These are phyloP conservation scores for Cataglyphis cursor DNA, from an alignment of 2,888 invertebrate species.

Conservation along the genomic window DNA sequence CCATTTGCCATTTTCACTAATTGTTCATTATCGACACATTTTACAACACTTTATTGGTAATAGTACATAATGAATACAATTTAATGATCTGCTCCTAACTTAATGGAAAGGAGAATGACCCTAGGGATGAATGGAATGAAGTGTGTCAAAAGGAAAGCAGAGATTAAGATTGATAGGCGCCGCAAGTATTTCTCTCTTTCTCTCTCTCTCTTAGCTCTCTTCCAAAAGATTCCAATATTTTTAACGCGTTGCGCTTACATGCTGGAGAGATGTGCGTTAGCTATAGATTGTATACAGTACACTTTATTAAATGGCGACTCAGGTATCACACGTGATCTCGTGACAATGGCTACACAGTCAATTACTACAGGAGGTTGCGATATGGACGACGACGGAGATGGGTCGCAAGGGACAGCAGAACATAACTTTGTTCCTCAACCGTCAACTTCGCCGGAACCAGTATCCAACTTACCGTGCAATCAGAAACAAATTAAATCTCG, in stretches of 20 bases:
- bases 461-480: conserved; percentile 86
- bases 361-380: conserved; percentile 84
- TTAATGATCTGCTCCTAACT: conserved; percentile 31
- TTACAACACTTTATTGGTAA: conserved; percentile 15
- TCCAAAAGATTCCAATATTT: conserved; percentile 49
- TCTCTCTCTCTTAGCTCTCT: conserved; percentile 39
- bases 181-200: conserved; percentile 37
- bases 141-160: conserved; percentile 40
- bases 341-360: conserved; percentile 85
- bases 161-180: conserved; percentile 38
- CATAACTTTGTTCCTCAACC: conserved; percentile 85
- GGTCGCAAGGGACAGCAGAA: conserved; percentile 84
- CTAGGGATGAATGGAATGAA: conserved; percentile 50
- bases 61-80: background rate
- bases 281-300: conserved; percentile 71
- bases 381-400: conserved; percentile 85
- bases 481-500: conserved; percentile 88
- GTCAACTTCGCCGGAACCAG: conserved; percentile 87
- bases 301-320: conserved; percentile 82
- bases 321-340: conserved; percentile 87
- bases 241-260: conserved; percentile 57
- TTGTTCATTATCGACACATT: conserved; percentile 24
- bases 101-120: conserved; percentile 64
- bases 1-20: conserved; percentile 31
- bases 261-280: conserved; percentile 55